Evolutionary conservation across 1,140 invertebrate species (phyloP), one percentile per base, ranked within the genome.

Genomic region (Hestina assimilis): DNA sequence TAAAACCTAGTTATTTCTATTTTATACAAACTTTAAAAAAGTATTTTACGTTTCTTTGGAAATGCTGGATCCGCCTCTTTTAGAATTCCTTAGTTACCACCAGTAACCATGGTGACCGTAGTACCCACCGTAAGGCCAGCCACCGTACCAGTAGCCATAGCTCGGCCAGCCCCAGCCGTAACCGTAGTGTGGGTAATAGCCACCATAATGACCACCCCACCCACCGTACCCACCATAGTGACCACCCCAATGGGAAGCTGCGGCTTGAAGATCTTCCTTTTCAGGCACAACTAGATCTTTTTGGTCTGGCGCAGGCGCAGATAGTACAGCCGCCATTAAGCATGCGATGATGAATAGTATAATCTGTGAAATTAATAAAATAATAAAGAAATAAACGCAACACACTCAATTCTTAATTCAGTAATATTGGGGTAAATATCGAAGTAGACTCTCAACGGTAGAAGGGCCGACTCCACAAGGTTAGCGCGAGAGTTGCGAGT

Each of bases 211-310:
- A 19, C n/a, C n/a, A n/a, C 60, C 60, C 4, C 70, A 69, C 15
- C 71, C 69, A 1, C 74, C 69, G 17, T 59, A 69, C 11, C 67
- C 59, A 1, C 65, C 66, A 11, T 71, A 70, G 42, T 75, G 68
- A 11, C 82, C 82, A 5, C 87, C 86, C 72, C 76, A 87, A 26
- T 79, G 70, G 0, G 86, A 87, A 0, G 83, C 88, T 0, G 79
- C 78, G 0, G 85, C 73, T 52, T 89, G 80, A 1, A 89, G 71
- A 45, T 89, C 87, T 11, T 77, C 82, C 28, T 84, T 81, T 9
- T 82, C 75, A 4, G 60, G 47, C 0, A 51, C 45, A 12, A 51
- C 66, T 14, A 69, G 23, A 9, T 70, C 64, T 12, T 79, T 63
- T 20, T 69, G 23, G 20, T 75, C 61, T 28, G 54, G 31, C n/a